These are phyloP conservation scores for Belonocnema kinseyi DNA, from an alignment of 1,140 invertebrate genomes.

Conservation along the genomic window DNA sequence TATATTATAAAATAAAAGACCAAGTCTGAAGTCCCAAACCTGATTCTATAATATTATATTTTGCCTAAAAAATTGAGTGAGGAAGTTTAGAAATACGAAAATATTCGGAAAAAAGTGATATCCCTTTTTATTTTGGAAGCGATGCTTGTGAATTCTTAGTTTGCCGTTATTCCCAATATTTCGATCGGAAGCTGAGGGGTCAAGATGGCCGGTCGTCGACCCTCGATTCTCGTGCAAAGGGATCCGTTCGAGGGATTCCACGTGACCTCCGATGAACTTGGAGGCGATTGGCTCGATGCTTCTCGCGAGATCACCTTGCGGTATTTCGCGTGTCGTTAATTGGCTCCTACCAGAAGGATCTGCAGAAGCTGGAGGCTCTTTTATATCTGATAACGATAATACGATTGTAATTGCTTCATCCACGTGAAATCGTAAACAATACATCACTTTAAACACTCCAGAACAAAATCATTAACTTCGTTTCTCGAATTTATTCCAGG, in stretches of 20 bases:
- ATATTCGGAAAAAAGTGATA: background rate
- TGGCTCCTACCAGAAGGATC: constrained; percentile 42
- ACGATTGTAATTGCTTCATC: constrained; percentile 31
- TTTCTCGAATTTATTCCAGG: background rate
- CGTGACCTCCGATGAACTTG: constrained; percentile 40
- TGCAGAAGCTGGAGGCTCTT: constrained; percentile 17
- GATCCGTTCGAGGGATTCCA: constrained; percentile 32
- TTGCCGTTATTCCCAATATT: constrained; percentile 26
- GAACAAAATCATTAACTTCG: background rate
- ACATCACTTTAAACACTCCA: background rate
- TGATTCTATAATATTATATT: too few species aligned
- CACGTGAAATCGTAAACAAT: constrained; percentile 17
- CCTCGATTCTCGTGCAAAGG: constrained; percentile 44
- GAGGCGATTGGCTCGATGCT: constrained; percentile 24
- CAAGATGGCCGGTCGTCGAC: constrained; percentile 46
- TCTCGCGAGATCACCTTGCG: constrained; percentile 42
- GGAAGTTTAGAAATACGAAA: background rate
- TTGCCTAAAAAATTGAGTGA: too few species aligned
- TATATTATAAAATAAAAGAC: too few species aligned
- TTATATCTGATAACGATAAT: constrained; percentile 24
- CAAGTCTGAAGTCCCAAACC: too few species aligned
- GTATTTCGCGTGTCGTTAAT: constrained; percentile 61
- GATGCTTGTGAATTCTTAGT: background rate
- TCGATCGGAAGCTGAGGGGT: constrained; percentile 38
- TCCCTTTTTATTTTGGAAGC: background rate